phyloP scores from a whole-genome alignment of 2,888 invertebrate genomes.

The Xestobium rufovillosum region DNA sequence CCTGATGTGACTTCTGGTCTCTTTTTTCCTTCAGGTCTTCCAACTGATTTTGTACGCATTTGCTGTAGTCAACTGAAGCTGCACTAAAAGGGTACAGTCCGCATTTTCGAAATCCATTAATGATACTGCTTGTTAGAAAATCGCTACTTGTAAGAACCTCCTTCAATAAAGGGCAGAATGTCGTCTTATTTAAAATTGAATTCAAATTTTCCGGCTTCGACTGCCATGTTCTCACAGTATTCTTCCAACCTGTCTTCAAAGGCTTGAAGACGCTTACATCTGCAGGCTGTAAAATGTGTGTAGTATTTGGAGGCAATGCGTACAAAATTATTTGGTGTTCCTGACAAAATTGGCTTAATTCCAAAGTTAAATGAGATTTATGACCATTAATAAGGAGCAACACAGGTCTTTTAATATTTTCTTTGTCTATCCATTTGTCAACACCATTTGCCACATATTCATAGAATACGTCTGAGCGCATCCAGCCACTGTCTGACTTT shows the following conservation, averaged over 20 bases:
- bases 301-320: conserved; percentile 19
- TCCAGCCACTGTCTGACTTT: conserved; percentile 17
- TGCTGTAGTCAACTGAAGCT: background rate
- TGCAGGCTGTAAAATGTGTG: conserved; percentile 12
- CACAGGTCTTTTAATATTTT: conserved; percentile 19
- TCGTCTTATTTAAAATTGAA: conserved; percentile 21
- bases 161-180: conserved; percentile 22
- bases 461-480: conserved; percentile 18
- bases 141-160: conserved; percentile 1
- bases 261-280: conserved; percentile 12
- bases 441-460: conserved; percentile 19
- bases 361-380: conserved; percentile 17
- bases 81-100: conserved; percentile 1
- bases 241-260: conserved; percentile 9
- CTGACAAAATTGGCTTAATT: conserved; percentile 17
- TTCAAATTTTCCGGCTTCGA: conserved; percentile 11
- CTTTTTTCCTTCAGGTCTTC: conserved; percentile 1
- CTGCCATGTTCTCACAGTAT: conserved; percentile 10
- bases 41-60: conserved; percentile 2
- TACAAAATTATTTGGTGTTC: conserved; percentile 15
- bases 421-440: conserved; percentile 14
- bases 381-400: conserved; percentile 19
- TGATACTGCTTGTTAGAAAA: conserved; percentile 1
- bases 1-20: too few relatives aligned
- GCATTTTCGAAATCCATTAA: conserved; percentile 1